Evolutionary conservation across 2,113 vertebrate species (phyloP).

Genomic region (Rattus norvegicus): GRCr8 NC_086039.1:60798001-60798500

Average conservation of each 20-base stretch:
- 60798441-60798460: not conserved
- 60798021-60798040: not conserved
- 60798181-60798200: not conserved
- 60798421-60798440: not conserved
- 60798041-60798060: no score
- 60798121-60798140: not conserved
- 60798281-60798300: not conserved
- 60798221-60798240: not conserved
- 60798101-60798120: not conserved
- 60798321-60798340: not conserved
- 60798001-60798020: not conserved
- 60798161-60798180: not conserved
- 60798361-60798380: not conserved
- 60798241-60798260: not conserved
- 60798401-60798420: not conserved
- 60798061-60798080: not conserved
- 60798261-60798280: not conserved
- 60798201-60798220: not conserved
- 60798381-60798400: not conserved
- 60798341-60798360: not conserved
- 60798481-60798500: not conserved
- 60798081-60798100: not conserved
- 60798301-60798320: not conserved
- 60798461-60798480: not conserved
- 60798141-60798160: not conserved